phyloP scores from a whole-genome alignment of 2,888 invertebrate species.

The Sphecodes monilicornis region DNA sequence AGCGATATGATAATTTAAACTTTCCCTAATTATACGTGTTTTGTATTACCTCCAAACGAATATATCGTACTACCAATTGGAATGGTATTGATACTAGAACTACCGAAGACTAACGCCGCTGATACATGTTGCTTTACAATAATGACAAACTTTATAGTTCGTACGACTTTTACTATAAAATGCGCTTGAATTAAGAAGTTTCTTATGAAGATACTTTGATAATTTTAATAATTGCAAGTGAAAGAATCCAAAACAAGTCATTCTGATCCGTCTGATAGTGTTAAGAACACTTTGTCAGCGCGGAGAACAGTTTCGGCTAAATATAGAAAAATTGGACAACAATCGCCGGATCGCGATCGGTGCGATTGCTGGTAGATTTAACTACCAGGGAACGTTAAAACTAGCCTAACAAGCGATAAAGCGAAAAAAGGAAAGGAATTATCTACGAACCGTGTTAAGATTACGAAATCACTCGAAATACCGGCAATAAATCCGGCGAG shows the following conservation, averaged over 20 bases:
- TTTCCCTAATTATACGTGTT: neutral
- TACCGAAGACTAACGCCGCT: neutral
- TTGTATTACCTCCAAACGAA: neutral
- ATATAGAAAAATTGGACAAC: slow-evolving; percentile 8
- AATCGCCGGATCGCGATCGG: slow-evolving; percentile 8
- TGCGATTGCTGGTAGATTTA: slow-evolving; percentile 12
- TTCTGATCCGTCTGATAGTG: neutral
- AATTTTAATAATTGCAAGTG: neutral
- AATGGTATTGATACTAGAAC: neutral
- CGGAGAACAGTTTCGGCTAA: neutral
- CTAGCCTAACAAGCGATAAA: slow-evolving; percentile 6
- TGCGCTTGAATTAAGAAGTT: neutral
- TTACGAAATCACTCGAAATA: slow-evolving; percentile 55
- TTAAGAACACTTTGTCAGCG: neutral
- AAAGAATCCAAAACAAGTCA: neutral
- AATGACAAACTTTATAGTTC: neutral
- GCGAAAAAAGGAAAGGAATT: slow-evolving; percentile 24
- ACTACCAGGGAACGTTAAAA: neutral
- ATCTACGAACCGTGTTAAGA: slow-evolving; percentile 40
- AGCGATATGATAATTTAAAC: neutral
- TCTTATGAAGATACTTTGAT: neutral
- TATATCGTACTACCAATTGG: neutral
- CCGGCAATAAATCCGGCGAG: slow-evolving; percentile 54
- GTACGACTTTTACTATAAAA: neutral
- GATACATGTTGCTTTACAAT: neutral